Percentiles rank a stretch among this genome's conserved stretches.
These are phyloP conservation scores for Dexiosoma caninum DNA, from an alignment of 2,888 invertebrate genomes.

Conservation along the genomic window DNA sequence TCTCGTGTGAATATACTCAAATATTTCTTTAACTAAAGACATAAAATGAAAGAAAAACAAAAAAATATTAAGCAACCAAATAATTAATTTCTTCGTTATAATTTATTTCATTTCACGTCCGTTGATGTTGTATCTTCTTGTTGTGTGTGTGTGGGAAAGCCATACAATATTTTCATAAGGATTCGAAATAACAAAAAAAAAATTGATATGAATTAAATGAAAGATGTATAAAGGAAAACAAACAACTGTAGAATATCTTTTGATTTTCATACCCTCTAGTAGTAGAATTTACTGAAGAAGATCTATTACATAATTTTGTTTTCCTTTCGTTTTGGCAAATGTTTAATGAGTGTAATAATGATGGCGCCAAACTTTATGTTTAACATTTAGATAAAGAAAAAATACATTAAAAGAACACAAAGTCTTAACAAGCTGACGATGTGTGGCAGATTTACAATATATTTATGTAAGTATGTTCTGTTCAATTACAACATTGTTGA, in stretches of 20 bases:
- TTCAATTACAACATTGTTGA: slow-evolving; percentile 60
- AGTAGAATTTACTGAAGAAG: slow-evolving; percentile 3
- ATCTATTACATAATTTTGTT: slow-evolving; percentile 33
- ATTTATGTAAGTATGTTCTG: background rate
- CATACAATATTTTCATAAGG: slow-evolving; percentile 44
- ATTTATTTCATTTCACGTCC: slow-evolving; percentile 2
- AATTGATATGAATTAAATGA: background rate
- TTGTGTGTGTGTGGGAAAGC: background rate
- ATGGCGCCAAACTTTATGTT: slow-evolving; percentile 50
- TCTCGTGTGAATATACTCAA: too few species aligned
- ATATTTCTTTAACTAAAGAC: too few species aligned
- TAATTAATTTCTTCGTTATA: slow-evolving; percentile 43
- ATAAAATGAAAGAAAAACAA: background rate
- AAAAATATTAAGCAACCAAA: slow-evolving; percentile 24
- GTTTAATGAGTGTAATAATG: slow-evolving; percentile 47
- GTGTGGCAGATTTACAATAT: slow-evolving; percentile 22
- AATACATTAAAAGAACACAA: slow-evolving; percentile 3
- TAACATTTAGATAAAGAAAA: slow-evolving; percentile 44
- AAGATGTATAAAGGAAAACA: slow-evolving; percentile 34
- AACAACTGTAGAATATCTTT: slow-evolving; percentile 24
- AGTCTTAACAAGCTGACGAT: slow-evolving; percentile 29
- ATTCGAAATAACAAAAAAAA: slow-evolving; percentile 3
- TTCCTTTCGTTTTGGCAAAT: background rate
- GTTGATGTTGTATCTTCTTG: background rate
- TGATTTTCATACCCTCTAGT: background rate